These are phyloP conservation scores for Mobula hypostoma DNA, from an alignment of 2,113 vertebrate species.

Conservation along the genomic window DNA sequence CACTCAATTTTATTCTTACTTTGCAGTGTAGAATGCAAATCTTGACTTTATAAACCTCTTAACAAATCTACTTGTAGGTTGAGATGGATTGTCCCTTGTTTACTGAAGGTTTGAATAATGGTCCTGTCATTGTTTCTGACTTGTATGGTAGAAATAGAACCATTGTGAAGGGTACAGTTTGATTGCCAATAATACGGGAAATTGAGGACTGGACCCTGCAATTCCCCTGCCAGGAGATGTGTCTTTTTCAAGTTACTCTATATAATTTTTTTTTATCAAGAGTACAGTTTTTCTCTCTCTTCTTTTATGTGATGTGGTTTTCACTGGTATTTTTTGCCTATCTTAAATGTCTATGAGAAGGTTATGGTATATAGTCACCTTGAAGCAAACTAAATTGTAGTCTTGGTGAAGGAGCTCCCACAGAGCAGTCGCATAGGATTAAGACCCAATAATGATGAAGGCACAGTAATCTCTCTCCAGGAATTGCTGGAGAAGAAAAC, in stretches of 20 bases:
- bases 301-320: too few species aligned
- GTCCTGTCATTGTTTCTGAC: slow-evolving; percentile 8
- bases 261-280: neutral
- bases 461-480: too few species aligned
- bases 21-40: neutral
- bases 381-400: too few species aligned
- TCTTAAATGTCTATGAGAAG: too few species aligned
- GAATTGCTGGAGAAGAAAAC: too few species aligned
- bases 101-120: neutral
- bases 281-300: too few species aligned
- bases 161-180: neutral
- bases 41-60: neutral
- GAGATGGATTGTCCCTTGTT: neutral
- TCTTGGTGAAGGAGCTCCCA: too few species aligned
- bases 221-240: neutral
- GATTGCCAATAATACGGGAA: neutral
- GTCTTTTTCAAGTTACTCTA: neutral
- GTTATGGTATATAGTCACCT: too few species aligned
- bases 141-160: slow-evolving; percentile 4
- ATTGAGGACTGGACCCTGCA: neutral
- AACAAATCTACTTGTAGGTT: neutral
- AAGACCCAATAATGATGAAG: too few species aligned
- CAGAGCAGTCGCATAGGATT: too few species aligned
- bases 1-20: slow-evolving; percentile 17
- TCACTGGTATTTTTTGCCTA: too few species aligned